Percentiles rank a stretch among this genome's conserved stretches.
These are phyloP conservation scores for Rhinogobio ventralis DNA, from an alignment of 2,797 vertebrate species.

Conservation along the genomic window DNA sequence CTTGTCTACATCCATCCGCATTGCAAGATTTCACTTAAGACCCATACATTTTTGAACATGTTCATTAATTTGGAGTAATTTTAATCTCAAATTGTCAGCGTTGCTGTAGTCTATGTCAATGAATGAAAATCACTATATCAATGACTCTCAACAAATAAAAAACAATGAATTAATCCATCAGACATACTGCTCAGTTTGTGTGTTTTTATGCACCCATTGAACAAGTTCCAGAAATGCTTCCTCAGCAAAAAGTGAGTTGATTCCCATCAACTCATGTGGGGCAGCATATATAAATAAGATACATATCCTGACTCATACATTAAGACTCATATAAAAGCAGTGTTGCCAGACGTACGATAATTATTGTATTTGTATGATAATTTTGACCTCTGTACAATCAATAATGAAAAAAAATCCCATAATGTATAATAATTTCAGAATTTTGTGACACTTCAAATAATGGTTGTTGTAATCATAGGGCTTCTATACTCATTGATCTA, in stretches of 20 bases:
- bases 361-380: no score
- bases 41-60: not conserved
- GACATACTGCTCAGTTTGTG: not conserved
- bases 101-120: not conserved
- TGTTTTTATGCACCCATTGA: not conserved
- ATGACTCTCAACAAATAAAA: not conserved
- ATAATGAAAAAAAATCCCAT: no score
- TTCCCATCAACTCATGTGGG: not conserved
- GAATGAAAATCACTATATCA: not conserved
- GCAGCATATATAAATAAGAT: no score
- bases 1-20: constrained; percentile 21
- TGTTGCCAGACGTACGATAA: no score
- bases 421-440: no score
- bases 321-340: not conserved
- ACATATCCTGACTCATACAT: no score
- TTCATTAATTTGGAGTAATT: constrained; percentile 23
- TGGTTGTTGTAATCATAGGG: no score
- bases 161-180: not conserved
- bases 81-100: constrained; percentile 6
- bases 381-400: no score
- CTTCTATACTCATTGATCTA: no score
- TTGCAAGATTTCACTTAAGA: constrained; percentile 20
- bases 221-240: not conserved
- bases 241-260: not conserved
- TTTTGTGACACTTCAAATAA: no score